These are phyloP conservation scores for Rhabdomys dilectus DNA, from an alignment of 2,113 vertebrate species.

Conservation along the genomic window DNA sequence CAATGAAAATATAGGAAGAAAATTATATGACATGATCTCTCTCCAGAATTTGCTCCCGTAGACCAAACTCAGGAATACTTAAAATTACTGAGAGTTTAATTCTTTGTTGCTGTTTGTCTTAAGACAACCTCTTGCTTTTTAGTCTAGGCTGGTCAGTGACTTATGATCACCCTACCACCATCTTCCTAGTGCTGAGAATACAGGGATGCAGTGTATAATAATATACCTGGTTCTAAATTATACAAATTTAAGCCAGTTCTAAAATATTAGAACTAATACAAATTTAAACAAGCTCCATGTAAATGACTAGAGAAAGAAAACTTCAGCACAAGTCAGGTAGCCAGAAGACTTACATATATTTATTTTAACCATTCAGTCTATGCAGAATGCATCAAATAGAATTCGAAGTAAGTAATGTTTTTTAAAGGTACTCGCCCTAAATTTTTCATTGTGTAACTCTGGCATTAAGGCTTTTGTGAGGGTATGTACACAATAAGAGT, in stretches of 20 bases:
- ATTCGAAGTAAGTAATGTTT: not conserved
- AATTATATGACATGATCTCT: not conserved
- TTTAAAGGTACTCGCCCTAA: not conserved
- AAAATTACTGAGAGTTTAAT: constrained; percentile 20
- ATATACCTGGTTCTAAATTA: not conserved
- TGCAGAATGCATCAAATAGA: not conserved
- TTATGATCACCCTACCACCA: not conserved
- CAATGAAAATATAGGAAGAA: constrained; percentile 42
- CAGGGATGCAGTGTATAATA: not conserved
- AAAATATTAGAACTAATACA: not conserved
- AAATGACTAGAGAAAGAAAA: constrained; percentile 4
- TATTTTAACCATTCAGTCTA: not conserved
- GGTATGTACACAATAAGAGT: not conserved
- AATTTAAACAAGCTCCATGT: not conserved
- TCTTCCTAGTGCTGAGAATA: not conserved
- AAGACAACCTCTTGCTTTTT: too few relatives aligned
- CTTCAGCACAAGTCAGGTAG: not conserved
- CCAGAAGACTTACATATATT: not conserved
- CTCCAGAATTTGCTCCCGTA: not conserved
- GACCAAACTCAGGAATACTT: not conserved
- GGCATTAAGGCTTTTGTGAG: not conserved
- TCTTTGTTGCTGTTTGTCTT: not conserved
- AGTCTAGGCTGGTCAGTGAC: not conserved
- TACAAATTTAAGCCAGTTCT: not conserved
- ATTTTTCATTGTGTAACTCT: not conserved